Conservation (phyloP, 1,140 invertebrate genomes). For the Brachionus rubens region DNA sequence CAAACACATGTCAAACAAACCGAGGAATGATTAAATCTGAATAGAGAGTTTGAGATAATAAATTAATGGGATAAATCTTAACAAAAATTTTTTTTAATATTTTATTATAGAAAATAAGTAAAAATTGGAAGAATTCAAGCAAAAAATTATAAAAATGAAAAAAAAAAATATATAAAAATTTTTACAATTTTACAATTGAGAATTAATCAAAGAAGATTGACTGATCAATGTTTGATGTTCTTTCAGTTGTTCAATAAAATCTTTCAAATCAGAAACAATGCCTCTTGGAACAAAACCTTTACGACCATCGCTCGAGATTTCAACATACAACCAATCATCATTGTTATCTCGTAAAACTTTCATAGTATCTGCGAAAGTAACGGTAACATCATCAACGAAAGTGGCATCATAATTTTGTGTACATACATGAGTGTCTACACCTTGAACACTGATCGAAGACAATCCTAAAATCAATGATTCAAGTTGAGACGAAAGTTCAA, state of each 20-base stretch:
- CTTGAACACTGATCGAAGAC: background rate
- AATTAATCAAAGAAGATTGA: background rate
- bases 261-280: background rate
- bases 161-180: too few relatives aligned
- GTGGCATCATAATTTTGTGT: constrained; percentile 21
- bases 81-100: too few relatives aligned
- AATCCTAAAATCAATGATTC: background rate
- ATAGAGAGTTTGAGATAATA: too few relatives aligned
- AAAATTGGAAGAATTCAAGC: too few relatives aligned
- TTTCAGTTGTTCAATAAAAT: background rate
- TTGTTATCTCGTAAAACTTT: constrained; percentile 12
- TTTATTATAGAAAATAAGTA: too few relatives aligned
- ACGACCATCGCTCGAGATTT: constrained; percentile 2
- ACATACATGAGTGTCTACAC: background rate
- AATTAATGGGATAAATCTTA: too few relatives aligned
- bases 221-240: background rate
- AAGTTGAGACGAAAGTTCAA: background rate
- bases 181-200: background rate
- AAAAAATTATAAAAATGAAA: too few relatives aligned
- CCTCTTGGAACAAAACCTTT: background rate
- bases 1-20: too few relatives aligned
- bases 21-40: too few relatives aligned
- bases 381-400: constrained; percentile 12
- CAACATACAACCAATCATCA: constrained; percentile 28
- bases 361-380: constrained; percentile 30